These are phyloP conservation scores for Periophthalmus modestus DNA, from an alignment of 2,113 vertebrate genomes.

Conservation along the genomic window DNA sequence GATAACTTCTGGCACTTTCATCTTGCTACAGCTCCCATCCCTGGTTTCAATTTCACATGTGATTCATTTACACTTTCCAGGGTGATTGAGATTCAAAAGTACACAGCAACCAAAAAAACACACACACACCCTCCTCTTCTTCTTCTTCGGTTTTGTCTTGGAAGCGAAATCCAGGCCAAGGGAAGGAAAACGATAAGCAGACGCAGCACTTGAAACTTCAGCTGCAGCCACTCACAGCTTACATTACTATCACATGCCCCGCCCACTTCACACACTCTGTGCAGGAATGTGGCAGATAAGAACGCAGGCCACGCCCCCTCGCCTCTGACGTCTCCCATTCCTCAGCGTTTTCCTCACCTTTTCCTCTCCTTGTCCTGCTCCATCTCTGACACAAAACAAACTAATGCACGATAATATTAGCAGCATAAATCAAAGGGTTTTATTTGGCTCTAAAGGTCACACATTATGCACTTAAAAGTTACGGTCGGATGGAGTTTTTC, in stretches of 20 bases:
- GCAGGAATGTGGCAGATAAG: slow-evolving; percentile 79
- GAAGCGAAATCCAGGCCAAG: slow-evolving; percentile 39
- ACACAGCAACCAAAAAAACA: not conserved
- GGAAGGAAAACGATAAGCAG: slow-evolving; percentile 52
- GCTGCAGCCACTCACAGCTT: slow-evolving; percentile 64
- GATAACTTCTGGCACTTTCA: slow-evolving; percentile 52
- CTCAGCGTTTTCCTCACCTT: slow-evolving; percentile 39
- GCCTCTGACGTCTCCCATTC: slow-evolving; percentile 53
- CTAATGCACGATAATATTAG: slow-evolving; percentile 4
- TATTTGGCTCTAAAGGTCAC: not conserved
- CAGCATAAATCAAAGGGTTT: not conserved
- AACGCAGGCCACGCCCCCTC: slow-evolving; percentile 46
- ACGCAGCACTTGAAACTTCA: slow-evolving; percentile 50
- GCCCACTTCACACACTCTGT: slow-evolving; percentile 49
- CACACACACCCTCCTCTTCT: not conserved
- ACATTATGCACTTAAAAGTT: not conserved
- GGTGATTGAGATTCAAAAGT: not conserved
- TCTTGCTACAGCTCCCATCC: slow-evolving; percentile 14
- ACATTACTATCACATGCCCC: slow-evolving; percentile 59
- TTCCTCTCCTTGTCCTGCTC: slow-evolving; percentile 16
- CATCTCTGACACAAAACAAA: not conserved
- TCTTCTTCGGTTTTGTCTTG: slow-evolving; percentile 50
- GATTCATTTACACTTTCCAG: not conserved
- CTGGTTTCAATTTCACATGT: slow-evolving; percentile 21
- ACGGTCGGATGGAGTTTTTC: not conserved